Base-by-base conservation (phyloP, 2,797 vertebrate species). In the Yasuhikotakia modesta region DNA sequence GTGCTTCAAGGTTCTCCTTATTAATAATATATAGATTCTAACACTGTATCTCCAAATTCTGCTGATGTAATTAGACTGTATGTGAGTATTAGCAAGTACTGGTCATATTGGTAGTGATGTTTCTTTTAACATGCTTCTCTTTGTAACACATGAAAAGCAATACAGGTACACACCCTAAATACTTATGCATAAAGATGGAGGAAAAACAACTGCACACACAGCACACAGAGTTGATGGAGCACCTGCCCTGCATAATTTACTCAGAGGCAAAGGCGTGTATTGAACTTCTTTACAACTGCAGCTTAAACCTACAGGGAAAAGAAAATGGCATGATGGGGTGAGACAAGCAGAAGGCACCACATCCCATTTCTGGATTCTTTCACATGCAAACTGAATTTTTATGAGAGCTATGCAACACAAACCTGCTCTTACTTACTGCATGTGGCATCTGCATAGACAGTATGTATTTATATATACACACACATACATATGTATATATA, bases 271-370 rank as follows among this genome's bases (percentile, higher is more conserved):
- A 73, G 64, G 67, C 64, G 63, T 61, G 77, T 35, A 63, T 35
- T 63, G 72, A 82, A 75, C 79, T 84, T 46, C 79, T 82, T 76
- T 65, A 73, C 72, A 71, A 46, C 48, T 61, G 61, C 69, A 30
- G 66, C 80, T 67, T 60, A 75, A 50, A 55, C 61, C 43, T 17
- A 55, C 30, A 22, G 64, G 64, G 43, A 24, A 70, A 50, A 45
- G 21, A n/a, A 39, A 12, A n/a, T 63, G 17, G 63, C 22, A 22
- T 17, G 8, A 21, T n/a, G 35, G 35, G 53, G 35, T 19, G 22
- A 58, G n/a, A 32, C 60, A 35, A 11, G 30, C 16, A 61, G 58
- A 17, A 61, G 27, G 30, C 7, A 32, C 1, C 30, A 35, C 60
- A 39, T 35, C 2, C 8, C 30, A 39, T 17, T 16, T 50, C 45